Percentiles rank a stretch among this genome's conserved stretches.
Conservation (phyloP, 2,797 vertebrate genomes). For the Orientallactaga sibirica region DNA sequence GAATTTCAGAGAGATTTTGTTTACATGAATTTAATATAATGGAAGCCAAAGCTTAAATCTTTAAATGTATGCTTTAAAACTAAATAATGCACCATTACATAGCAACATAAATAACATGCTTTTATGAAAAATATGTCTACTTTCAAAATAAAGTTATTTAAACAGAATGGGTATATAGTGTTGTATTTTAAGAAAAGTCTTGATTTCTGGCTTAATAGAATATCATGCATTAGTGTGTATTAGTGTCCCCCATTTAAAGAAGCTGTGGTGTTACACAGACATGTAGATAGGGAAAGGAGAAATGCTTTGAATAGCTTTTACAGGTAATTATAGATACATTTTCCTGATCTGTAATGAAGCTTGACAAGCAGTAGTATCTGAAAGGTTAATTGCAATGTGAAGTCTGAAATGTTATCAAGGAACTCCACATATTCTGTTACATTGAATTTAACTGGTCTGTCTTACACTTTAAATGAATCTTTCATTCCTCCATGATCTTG, state of each 20-base stretch:
- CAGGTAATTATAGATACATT: conserved; percentile 5
- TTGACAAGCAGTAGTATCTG: conserved; percentile 13
- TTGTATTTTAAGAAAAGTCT: neutral
- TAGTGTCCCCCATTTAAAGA: conserved; percentile 11
- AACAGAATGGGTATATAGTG: neutral
- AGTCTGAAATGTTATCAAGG: conserved; percentile 15
- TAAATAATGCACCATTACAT: neutral
- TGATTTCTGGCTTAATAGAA: neutral
- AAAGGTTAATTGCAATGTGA: conserved; percentile 45
- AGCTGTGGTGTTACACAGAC: neutral
- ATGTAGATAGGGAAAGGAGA: neutral
- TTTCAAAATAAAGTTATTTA: neutral
- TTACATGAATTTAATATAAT: neutral
- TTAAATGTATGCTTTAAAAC: conserved; percentile 31
- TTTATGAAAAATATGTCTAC: conserved; percentile 3
- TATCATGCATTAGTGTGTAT: neutral
- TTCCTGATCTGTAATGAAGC: conserved; percentile 18
- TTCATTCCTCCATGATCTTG: neutral
- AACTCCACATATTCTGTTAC: conserved; percentile 31
- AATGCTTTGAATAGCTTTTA: conserved; percentile 31
- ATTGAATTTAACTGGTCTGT: conserved; percentile 45
- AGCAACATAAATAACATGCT: neutral
- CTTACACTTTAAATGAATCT: conserved; percentile 5
- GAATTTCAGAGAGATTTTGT: neutral
- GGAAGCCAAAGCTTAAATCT: neutral